A percentile compares a stretch with the other conserved stretches of the same genome.
phyloP scores from a whole-genome alignment of 2,797 vertebrate genomes.

The Ceryle rudis region DNA sequence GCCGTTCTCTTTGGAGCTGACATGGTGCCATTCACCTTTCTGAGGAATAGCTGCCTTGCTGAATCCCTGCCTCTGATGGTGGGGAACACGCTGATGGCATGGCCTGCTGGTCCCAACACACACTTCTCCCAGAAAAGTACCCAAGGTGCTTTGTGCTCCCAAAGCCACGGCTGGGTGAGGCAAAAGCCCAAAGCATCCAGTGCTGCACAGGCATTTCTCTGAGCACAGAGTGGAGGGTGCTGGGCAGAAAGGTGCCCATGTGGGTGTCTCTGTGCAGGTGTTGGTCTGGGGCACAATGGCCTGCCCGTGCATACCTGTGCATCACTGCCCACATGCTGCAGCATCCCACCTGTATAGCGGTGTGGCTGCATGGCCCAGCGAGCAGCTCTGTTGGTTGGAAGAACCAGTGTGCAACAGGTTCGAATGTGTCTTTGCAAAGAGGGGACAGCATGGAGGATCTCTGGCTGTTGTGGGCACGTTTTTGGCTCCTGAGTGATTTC shows the following conservation, averaged over 20 bases:
- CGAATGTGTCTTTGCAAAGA: neutral
- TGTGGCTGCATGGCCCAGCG: fast-evolving
- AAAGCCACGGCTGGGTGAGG: neutral
- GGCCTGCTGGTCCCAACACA: too few species aligned
- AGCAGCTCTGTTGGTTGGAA: neutral
- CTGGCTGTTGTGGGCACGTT: neutral
- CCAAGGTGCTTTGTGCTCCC: neutral
- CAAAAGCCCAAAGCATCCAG: fast-evolving
- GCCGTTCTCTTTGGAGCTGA: neutral
- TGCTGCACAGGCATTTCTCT: neutral
- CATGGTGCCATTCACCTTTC: fast-evolving
- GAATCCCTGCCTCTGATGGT: neutral
- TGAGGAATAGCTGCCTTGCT: neutral
- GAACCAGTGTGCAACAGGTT: fast-evolving
- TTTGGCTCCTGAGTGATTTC: neutral
- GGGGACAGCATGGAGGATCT: neutral
- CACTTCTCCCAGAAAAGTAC: neutral
- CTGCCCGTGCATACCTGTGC: fast-evolving
- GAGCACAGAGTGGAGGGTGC: neutral
- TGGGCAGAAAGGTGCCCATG: neutral
- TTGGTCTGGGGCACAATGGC: fast-evolving
- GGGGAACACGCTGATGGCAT: fast-evolving
- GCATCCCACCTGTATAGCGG: fast-evolving
- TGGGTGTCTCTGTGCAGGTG: neutral
- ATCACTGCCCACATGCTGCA: fast-evolving